These are phyloP conservation scores for Eupithecia pulchellata DNA, from an alignment of 2,888 invertebrate species.

Conservation along the genomic window DNA sequence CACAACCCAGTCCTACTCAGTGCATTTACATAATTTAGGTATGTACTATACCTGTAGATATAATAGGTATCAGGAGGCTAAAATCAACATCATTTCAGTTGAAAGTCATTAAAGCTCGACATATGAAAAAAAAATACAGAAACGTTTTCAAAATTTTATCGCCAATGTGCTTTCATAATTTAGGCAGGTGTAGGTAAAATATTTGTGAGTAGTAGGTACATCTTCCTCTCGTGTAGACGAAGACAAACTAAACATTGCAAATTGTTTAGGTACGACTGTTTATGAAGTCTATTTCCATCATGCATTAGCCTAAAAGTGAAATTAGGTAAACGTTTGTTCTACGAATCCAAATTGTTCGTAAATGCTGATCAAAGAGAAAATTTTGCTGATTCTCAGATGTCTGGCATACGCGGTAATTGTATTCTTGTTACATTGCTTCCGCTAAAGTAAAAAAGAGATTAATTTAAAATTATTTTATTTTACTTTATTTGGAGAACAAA, in stretches of 20 bases:
- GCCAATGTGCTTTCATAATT: background rate
- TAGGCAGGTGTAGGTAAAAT: background rate
- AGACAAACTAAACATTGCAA: background rate
- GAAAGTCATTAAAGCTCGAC: background rate
- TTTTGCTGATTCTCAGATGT: background rate
- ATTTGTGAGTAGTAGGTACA: background rate
- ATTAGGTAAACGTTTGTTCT: constrained; percentile 4
- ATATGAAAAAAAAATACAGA: background rate
- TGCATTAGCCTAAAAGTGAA: background rate
- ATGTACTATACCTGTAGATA: too few relatives aligned
- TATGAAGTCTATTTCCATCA: background rate
- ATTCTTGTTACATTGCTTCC: background rate
- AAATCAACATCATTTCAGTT: background rate
- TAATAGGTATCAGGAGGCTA: background rate
- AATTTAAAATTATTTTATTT: too few relatives aligned
- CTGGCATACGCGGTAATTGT: background rate
- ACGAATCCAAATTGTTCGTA: background rate
- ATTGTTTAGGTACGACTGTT: background rate
- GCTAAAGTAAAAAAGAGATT: too few relatives aligned
- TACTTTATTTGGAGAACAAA: too few relatives aligned
- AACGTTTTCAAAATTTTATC: background rate
- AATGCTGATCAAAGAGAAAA: background rate
- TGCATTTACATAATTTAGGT: too few relatives aligned
- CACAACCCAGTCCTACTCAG: background rate
- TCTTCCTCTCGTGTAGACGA: background rate